These are phyloP conservation scores for Cochlearius cochlearius DNA, from an alignment of 2,113 vertebrate genomes.

Conservation along the genomic window DNA sequence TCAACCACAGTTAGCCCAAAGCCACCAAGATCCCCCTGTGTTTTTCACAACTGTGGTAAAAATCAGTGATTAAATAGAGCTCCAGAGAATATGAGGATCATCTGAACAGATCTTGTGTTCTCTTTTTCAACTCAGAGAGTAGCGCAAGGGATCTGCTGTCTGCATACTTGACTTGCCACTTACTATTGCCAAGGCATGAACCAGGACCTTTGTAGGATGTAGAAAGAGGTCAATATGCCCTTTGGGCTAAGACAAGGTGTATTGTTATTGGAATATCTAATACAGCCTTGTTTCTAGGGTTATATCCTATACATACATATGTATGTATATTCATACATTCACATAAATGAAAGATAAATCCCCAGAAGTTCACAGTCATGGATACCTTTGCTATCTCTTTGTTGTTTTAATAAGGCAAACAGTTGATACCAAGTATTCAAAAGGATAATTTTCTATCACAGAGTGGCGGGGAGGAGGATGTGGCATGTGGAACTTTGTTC, in stretches of 20 bases:
- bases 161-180: not conserved
- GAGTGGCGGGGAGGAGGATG: not conserved
- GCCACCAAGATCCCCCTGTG: not conserved
- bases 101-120: not conserved
- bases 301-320: not conserved
- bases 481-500: not conserved
- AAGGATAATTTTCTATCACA: not conserved
- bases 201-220: not conserved
- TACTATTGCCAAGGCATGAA: not conserved
- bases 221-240: not conserved
- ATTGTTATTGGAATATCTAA: not conserved
- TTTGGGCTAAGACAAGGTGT: not conserved
- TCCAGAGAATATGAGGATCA: not conserved
- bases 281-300: not conserved
- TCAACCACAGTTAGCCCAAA: not conserved
- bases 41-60: not conserved
- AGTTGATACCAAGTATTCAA: not conserved
- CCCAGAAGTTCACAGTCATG: not conserved
- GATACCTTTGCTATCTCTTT: not conserved
- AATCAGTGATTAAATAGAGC: not conserved
- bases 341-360: not conserved
- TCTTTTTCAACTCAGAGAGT: not conserved
- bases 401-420: not conserved
- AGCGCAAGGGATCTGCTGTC: not conserved
- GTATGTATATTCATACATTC: not conserved